Evolutionary conservation across 2,888 invertebrate species (phyloP), one percentile per base, ranked within the genome.

Genomic region (Gryllus longicercus): DNA sequence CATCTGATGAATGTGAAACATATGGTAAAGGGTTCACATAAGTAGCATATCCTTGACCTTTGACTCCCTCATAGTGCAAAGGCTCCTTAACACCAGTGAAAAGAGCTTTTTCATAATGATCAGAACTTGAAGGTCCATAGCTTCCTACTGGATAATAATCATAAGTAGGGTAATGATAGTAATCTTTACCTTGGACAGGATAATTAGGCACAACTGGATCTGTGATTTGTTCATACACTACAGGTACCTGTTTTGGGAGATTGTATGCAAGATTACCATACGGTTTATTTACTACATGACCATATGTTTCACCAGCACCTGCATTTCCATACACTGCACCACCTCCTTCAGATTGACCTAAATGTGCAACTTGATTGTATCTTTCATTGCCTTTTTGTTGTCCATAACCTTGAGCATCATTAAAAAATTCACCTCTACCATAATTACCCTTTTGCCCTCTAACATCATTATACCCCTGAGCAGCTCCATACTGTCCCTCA

Each of bases 321-420:
- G 16, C 23, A 76, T 25, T 25, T 14, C 38, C 76, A 76, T 25
- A 21, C 4, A 16, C 21, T 25, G 14, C 21, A 21, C 14, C 76
- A 8, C 76, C 76, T 25, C 38, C 76, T 25, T 21, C 76, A n/a
- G 21, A 16, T 25, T 25, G 23, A 21, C 38, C 76, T 25, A 21
- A 21, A n/a, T 76, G 23, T 25, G 23, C 76, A 76, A 25, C 21
- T 50, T 50, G 14, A 49, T 77, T 21, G 38, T 50, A 38, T 18
- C 50, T 50, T 18, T 50, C 77, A 49, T 49, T 50, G 14, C 49
- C 77, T 18, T 21, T 16, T 50, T 50, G n/a, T 21, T 78, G 21
- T 14, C 78, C 78, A 74, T 78, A 51, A 74, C 51, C 63, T n/a
- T 23, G 63, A 63, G 49, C 50, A 23, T 78, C 25, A 23, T 78